Conservation (phyloP, 2,888 invertebrate species). For the Anthrax anthrax region DNA sequence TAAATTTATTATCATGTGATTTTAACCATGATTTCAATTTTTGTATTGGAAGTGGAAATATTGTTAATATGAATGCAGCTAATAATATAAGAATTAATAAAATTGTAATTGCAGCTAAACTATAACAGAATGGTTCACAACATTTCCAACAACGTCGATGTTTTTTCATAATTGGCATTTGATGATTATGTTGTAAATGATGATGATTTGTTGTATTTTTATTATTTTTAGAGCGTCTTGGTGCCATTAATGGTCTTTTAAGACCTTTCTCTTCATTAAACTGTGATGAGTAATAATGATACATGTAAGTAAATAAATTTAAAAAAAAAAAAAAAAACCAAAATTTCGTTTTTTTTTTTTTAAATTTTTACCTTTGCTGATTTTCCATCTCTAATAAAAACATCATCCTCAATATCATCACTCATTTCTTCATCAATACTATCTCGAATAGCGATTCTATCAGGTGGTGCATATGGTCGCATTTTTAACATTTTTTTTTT, state of each 20-base stretch:
- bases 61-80: slow-evolving; percentile 46
- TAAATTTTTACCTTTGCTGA: slow-evolving; percentile 43
- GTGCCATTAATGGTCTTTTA: slow-evolving; percentile 60
- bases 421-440: slow-evolving; percentile 56
- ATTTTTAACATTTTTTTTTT: slow-evolving; percentile 30
- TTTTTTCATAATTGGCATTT: slow-evolving; percentile 40
- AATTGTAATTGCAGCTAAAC: slow-evolving; percentile 43
- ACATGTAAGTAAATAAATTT: not conserved
- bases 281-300: slow-evolving; percentile 24
- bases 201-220: slow-evolving; percentile 15
- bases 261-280: slow-evolving; percentile 51
- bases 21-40: slow-evolving; percentile 44
- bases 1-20: slow-evolving; percentile 11
- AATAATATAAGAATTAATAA: slow-evolving; percentile 45
- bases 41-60: slow-evolving; percentile 49
- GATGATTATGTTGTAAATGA: slow-evolving; percentile 13
- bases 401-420: slow-evolving; percentile 64
- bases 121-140: slow-evolving; percentile 52
- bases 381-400: slow-evolving; percentile 58
- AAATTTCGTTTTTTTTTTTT: too few relatives aligned
- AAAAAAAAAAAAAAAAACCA: not conserved
- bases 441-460: slow-evolving; percentile 48
- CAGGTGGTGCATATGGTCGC: slow-evolving; percentile 46
- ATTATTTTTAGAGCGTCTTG: slow-evolving; percentile 42
- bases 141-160: slow-evolving; percentile 39